Evolutionary conservation across 2,888 invertebrate species (phyloP).

Genomic region (Drosophila nigritarsus): DNA sequence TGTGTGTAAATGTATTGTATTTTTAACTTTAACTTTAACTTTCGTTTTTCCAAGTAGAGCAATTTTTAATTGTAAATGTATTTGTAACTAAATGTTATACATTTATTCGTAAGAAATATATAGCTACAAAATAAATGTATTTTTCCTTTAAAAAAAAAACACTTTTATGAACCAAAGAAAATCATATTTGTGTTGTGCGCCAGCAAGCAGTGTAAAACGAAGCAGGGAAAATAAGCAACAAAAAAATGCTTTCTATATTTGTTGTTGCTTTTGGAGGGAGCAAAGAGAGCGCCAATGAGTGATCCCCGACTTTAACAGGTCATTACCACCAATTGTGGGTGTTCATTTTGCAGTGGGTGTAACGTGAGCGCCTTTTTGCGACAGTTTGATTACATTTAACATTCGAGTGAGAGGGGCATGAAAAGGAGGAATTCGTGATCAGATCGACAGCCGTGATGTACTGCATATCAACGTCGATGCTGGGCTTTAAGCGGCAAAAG

Average conservation of each 20-base stretch:
- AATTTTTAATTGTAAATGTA: conserved; percentile 80
- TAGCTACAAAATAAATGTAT: conserved; percentile 81
- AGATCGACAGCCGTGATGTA: not conserved
- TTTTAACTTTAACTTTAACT: conserved; percentile 57
- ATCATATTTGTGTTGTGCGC: not conserved
- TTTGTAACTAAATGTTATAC: conserved; percentile 80
- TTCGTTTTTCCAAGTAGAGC: conserved; percentile 68
- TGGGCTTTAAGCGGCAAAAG: too few relatives aligned
- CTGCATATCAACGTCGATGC: not conserved
- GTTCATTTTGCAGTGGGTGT: not conserved
- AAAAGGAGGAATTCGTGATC: not conserved
- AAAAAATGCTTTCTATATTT: not conserved
- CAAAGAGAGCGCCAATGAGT: not conserved
- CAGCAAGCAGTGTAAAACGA: not conserved
- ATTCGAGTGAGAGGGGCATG: not conserved
- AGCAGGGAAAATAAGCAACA: not conserved
- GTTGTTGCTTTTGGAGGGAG: not conserved
- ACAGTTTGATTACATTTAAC: not conserved
- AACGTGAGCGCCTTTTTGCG: not conserved
- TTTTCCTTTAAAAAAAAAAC: conserved; percentile 73
- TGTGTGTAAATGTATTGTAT: conserved; percentile 37
- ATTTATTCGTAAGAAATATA: conserved; percentile 76
- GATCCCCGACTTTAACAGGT: not conserved
- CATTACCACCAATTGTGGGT: not conserved
- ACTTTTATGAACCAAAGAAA: not conserved